Conservation (phyloP, 2,797 vertebrate species). For the Hylomyscus alleni region DNA sequence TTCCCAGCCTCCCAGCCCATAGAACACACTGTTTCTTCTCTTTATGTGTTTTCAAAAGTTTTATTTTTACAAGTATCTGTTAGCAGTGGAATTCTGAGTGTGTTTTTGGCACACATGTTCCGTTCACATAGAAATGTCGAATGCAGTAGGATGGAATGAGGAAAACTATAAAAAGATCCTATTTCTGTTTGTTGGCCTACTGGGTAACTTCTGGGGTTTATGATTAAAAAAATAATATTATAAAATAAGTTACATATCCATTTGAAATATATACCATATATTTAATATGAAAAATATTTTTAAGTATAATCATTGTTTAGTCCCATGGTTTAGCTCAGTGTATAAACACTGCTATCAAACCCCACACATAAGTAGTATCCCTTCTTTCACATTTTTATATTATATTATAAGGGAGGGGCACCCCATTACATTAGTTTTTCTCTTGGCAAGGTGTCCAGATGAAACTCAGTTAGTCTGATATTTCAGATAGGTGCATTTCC, state of each 20-base stretch:
- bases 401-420: not conserved
- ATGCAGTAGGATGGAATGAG: slow-evolving; percentile 34
- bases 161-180: slow-evolving; percentile 49
- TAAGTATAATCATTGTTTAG: not conserved
- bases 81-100: slow-evolving; percentile 76
- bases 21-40: slow-evolving; percentile 69
- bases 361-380: not conserved
- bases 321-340: not conserved
- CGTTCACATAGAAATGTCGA: slow-evolving; percentile 69
- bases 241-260: slow-evolving; percentile 22
- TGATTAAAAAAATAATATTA: slow-evolving; percentile 6
- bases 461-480: not conserved
- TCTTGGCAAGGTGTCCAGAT: not conserved
- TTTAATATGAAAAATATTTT: not conserved
- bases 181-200: slow-evolving; percentile 5
- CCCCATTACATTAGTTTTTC: not conserved
- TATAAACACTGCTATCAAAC: not conserved
- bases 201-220: not conserved
- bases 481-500: slow-evolving; percentile 7
- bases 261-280: slow-evolving; percentile 7
- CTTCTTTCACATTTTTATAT: not conserved
- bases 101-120: slow-evolving; percentile 75
- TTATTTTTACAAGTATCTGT: slow-evolving; percentile 77
- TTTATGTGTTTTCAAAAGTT: slow-evolving; percentile 73
- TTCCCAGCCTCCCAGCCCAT: slow-evolving; percentile 44